Percentiles rank a stretch among this genome's conserved stretches.
phyloP scores from a whole-genome alignment of 2,888 invertebrate species.

The Dolichomitus sp. region DNA sequence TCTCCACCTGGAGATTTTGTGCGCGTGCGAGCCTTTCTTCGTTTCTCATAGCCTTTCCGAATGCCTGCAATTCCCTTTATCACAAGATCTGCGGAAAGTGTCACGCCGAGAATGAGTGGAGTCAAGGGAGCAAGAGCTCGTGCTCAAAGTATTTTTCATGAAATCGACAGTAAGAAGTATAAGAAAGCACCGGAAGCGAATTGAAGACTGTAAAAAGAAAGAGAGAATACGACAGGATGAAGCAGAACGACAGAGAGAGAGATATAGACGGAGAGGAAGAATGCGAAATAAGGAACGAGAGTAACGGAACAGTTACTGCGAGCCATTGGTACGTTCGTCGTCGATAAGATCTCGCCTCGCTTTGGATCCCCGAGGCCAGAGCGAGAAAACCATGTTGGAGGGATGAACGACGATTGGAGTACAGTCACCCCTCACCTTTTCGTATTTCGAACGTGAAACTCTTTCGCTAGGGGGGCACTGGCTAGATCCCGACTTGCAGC shows the following conservation, averaged over 20 bases:
- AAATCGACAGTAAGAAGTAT: conserved; percentile 5
- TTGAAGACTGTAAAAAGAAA: conserved; percentile 23
- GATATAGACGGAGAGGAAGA: background rate
- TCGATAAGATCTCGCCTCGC: conserved; percentile 68
- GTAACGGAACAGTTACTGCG: conserved; percentile 64
- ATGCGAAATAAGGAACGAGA: conserved; percentile 37
- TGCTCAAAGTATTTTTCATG: conserved; percentile 38
- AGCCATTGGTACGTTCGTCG: conserved; percentile 65
- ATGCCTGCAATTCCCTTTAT: conserved; percentile 6
- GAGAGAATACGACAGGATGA: background rate
- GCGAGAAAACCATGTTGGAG: conserved; percentile 41
- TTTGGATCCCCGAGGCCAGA: conserved; percentile 45
- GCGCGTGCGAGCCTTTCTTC: conserved; percentile 14
- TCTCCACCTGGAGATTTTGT: background rate
- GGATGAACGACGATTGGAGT: conserved; percentile 56
- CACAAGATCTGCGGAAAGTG: conserved; percentile 36
- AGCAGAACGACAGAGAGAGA: background rate
- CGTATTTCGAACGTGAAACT: conserved; percentile 68
- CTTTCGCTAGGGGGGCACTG: conserved; percentile 46
- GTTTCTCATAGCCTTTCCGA: background rate
- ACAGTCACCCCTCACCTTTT: conserved; percentile 42
- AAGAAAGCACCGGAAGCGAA: conserved; percentile 41
- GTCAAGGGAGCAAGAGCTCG: conserved; percentile 18
- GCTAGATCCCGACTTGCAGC: background rate
- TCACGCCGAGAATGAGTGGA: conserved; percentile 35